A percentile compares a stretch with the other conserved stretches of the same genome.
Conservation (phyloP, 2,797 vertebrate genomes). For the Pelochelys cantorii region DNA sequence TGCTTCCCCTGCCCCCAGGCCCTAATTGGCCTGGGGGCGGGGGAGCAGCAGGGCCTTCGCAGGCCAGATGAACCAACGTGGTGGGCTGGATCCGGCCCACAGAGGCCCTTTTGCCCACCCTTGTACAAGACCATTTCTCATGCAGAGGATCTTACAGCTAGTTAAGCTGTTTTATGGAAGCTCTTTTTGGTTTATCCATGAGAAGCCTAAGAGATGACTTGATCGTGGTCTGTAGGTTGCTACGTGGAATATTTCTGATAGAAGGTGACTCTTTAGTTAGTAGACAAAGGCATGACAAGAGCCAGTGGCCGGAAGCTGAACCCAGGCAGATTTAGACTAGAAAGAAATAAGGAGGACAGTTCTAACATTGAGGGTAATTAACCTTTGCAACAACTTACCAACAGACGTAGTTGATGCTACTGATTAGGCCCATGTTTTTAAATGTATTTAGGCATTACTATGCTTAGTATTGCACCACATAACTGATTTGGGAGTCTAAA, state of each 20-base stretch:
- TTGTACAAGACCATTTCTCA: background rate
- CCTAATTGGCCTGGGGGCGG: too few species aligned
- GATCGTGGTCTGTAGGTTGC: background rate
- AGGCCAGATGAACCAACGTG: too few species aligned
- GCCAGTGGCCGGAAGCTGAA: background rate
- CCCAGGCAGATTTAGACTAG: background rate
- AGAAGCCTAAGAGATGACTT: background rate
- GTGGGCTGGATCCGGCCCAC: too few species aligned
- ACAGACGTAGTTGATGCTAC: fast-evolving
- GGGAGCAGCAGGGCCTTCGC: too few species aligned
- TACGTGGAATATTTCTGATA: background rate
- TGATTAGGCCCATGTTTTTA: background rate
- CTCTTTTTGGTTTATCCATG: background rate
- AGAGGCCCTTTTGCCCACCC: too few species aligned
- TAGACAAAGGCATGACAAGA: too few species aligned
- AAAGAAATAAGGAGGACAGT: fast-evolving
- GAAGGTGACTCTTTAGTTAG: background rate
- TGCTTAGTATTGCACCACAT: background rate
- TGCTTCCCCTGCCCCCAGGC: too few species aligned
- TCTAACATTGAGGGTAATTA: background rate
- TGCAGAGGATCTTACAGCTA: background rate
- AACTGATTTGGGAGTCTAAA: background rate
- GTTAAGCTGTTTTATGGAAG: background rate
- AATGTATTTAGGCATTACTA: background rate
- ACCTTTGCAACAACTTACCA: background rate